Base-by-base conservation (phyloP, 2,113 vertebrate genomes). In the Penelope pileata region DNA sequence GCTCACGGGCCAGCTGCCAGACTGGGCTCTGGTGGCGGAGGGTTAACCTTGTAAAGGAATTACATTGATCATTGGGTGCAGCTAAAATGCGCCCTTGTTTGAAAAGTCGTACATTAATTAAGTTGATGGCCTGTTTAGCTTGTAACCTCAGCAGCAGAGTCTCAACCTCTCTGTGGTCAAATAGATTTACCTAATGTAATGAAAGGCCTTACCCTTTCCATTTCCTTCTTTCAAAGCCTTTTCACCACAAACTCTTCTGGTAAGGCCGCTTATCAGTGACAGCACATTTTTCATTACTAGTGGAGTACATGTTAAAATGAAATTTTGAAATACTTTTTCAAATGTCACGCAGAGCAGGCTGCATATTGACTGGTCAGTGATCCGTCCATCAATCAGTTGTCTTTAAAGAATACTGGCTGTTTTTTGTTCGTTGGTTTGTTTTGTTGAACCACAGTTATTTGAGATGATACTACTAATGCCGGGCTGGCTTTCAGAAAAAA, bases 211-310 rank as follows among this genome's bases (percentile, higher is more conserved):
- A 92, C 32, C 88, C 87, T 93, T 94, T 92, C 91, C 81, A 87
- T 93, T 94, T 84, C 96, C 94, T 96, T 96, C 95, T 96, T 96
- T 97, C 95, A 93, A 64, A 95, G 84, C 75, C 76, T 94, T 96
- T 70, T 96, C 60, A 74, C 90, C 84, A 86, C 78, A 91, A 77
- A 77, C 79, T 78, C 84, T 92, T 93, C 83, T 95, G 86, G 79
- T 93, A 93, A 96, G 83, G 75, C 83, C 50, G 69, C 94, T 96
- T 96, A 96, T 96, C 95, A 84, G 88, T 68, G 95, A 94, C 95
- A 95, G 91, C 73, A 85, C 90, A 91, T 96, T 96, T 97, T 85
- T 97, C 90, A 91, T 80, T 90, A 23, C 50, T 78, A 6, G 66
- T 58, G 50, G 60, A 77, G 48, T 70, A 92, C 62, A 75, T 64